Evolutionary conservation across 2,113 vertebrate species (phyloP).

Genomic region (Calidris pugnax): DNA sequence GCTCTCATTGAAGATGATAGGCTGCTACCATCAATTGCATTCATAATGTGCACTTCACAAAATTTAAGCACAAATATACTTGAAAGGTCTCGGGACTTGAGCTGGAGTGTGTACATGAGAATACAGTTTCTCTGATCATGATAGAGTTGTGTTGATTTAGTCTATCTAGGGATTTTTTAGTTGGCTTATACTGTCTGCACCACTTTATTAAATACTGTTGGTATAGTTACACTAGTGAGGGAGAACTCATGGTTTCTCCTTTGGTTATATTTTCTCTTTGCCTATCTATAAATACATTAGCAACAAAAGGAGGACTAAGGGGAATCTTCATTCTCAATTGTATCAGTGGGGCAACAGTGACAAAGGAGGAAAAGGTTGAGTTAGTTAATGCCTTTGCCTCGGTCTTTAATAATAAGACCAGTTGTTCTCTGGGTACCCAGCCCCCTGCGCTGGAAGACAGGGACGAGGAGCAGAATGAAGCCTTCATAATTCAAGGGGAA

Average conservation of each 20-base stretch:
- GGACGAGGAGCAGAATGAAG: background rate
- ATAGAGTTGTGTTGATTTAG: background rate
- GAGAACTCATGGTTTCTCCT: background rate
- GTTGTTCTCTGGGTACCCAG: background rate
- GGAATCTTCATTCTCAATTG: background rate
- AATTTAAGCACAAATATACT: background rate
- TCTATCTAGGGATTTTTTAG: background rate
- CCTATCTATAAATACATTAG: background rate
- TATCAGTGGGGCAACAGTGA: background rate
- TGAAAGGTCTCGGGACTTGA: background rate
- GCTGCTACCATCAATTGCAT: background rate
- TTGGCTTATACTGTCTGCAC: background rate
- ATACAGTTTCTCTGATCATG: background rate
- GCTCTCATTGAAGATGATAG: background rate
- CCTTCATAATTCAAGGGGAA: background rate
- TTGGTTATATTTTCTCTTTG: background rate
- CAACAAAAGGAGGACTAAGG: background rate
- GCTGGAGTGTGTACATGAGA: background rate
- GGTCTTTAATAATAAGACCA: background rate
- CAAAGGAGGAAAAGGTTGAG: background rate
- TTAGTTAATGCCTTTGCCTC: background rate
- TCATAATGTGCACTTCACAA: rapidly evolving
- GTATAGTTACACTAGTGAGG: background rate
- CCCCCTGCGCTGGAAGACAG: background rate
- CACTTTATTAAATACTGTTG: background rate